These are phyloP conservation scores for Gymnothorax reevesii DNA, from an alignment of 2,797 vertebrate species.

Conservation along the genomic window DNA sequence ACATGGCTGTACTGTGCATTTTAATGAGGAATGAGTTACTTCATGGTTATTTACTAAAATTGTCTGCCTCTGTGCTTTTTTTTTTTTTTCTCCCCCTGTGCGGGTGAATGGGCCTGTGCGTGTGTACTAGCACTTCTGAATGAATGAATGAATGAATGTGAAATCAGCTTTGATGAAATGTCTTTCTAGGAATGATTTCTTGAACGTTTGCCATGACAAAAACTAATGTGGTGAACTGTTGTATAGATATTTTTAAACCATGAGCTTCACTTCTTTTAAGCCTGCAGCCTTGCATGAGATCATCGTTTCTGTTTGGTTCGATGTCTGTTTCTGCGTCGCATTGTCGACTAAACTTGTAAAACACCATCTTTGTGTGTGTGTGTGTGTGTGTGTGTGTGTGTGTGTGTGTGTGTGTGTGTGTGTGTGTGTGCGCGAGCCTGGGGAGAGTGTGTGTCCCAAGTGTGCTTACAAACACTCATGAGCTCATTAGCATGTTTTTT, in stretches of 20 bases:
- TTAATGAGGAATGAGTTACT: background rate
- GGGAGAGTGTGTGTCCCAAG: conserved; percentile 52
- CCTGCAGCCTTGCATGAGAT: conserved; percentile 1
- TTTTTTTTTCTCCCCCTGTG: background rate
- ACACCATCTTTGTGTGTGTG: conserved; percentile 30
- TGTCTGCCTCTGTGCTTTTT: background rate
- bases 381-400: background rate
- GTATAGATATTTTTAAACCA: background rate
- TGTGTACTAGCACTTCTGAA: conserved; percentile 2
- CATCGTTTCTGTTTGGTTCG: conserved; percentile 5
- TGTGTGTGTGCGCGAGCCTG: conserved; percentile 24
- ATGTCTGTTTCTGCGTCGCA: background rate
- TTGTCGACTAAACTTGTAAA: conserved; percentile 11
- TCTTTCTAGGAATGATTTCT: conserved; percentile 8
- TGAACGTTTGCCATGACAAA: background rate
- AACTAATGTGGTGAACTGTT: background rate
- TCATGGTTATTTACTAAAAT: background rate
- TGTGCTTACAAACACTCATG: conserved; percentile 65
- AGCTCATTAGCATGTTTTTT: conserved; percentile 45
- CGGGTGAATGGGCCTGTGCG: background rate
- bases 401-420: background rate
- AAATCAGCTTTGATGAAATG: background rate
- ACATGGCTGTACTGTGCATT: background rate
- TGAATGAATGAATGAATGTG: background rate
- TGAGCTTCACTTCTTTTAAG: background rate